phyloP scores from a whole-genome alignment of 2,797 vertebrate genomes.

The Scomberomorus guttatus region DNA sequence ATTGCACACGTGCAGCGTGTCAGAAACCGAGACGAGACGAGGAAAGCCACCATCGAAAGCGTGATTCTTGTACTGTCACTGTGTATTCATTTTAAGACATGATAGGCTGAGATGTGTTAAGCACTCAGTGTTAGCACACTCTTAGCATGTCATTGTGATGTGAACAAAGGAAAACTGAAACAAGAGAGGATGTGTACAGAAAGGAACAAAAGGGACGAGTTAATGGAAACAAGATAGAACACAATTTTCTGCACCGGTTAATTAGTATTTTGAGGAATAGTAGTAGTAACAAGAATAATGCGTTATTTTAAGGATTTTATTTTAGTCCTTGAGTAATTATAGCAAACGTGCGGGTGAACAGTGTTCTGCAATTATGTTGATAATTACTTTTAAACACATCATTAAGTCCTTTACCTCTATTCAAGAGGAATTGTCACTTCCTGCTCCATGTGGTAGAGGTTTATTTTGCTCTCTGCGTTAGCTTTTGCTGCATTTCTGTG shows the following conservation, averaged over 20 bases:
- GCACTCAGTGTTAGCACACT: conserved; percentile 50
- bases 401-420: conserved; percentile 30
- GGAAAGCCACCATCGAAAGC: conserved; percentile 51
- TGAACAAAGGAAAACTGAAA: conserved; percentile 66
- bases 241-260: conserved; percentile 41
- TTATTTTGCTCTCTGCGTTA: conserved; percentile 15
- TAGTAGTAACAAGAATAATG: conserved; percentile 46
- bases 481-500: background rate
- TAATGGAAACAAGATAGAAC: conserved; percentile 66
- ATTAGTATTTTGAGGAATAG: conserved; percentile 66
- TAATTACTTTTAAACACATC: conserved; percentile 66
- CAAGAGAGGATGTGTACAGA: conserved; percentile 56
- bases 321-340: conserved; percentile 47
- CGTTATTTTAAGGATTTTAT: conserved; percentile 54
- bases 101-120: conserved; percentile 59
- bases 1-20: conserved; percentile 29
- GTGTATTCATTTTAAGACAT: conserved; percentile 65
- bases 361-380: conserved; percentile 47
- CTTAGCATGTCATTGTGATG: conserved; percentile 61
- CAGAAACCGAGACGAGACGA: conserved; percentile 27
- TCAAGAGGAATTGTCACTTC: conserved; percentile 25
- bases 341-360: conserved; percentile 35
- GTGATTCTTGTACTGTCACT: conserved; percentile 58
- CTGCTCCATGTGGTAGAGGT: background rate
- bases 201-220: conserved; percentile 63